These are phyloP conservation scores for Spisula solida DNA, from an alignment of 2,888 invertebrate species.

Conservation along the genomic window DNA sequence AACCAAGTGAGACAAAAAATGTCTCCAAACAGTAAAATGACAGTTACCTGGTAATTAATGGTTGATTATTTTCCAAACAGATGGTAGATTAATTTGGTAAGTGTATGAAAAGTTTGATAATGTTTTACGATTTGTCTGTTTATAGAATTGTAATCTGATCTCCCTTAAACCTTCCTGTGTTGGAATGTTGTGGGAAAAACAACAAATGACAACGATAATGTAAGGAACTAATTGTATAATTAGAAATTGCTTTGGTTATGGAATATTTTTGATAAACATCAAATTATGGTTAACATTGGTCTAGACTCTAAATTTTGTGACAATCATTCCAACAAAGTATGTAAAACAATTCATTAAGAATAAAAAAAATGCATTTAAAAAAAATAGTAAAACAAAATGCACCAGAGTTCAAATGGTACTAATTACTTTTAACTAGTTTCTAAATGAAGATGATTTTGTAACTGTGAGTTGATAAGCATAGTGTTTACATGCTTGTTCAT, in stretches of 20 bases:
- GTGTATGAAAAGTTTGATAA: background rate
- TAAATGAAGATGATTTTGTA: conserved; percentile 9
- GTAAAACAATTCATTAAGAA: conserved; percentile 20
- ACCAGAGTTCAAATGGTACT: conserved; percentile 22
- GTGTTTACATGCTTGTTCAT: conserved; percentile 11
- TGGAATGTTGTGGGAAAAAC: conserved; percentile 48
- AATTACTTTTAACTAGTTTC: background rate
- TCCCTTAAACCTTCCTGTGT: conserved; percentile 36
- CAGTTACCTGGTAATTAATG: background rate
- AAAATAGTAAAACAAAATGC: conserved; percentile 44
- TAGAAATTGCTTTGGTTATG: conserved; percentile 5
- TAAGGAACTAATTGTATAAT: background rate
- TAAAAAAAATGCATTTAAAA: conserved; percentile 33
- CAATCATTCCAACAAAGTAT: conserved; percentile 31
- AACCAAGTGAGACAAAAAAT: background rate
- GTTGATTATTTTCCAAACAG: background rate
- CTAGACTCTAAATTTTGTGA: background rate
- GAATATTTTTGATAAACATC: background rate
- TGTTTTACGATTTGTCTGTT: background rate
- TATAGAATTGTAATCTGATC: conserved; percentile 26
- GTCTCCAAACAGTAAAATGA: background rate
- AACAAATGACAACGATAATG: conserved; percentile 40
- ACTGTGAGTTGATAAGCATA: conserved; percentile 17
- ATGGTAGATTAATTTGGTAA: too few relatives aligned
- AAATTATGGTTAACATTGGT: conserved; percentile 17